Percentiles rank a stretch among this genome's conserved stretches.
Conservation (phyloP, 2,888 invertebrate genomes). For the Clostera curtula region DNA sequence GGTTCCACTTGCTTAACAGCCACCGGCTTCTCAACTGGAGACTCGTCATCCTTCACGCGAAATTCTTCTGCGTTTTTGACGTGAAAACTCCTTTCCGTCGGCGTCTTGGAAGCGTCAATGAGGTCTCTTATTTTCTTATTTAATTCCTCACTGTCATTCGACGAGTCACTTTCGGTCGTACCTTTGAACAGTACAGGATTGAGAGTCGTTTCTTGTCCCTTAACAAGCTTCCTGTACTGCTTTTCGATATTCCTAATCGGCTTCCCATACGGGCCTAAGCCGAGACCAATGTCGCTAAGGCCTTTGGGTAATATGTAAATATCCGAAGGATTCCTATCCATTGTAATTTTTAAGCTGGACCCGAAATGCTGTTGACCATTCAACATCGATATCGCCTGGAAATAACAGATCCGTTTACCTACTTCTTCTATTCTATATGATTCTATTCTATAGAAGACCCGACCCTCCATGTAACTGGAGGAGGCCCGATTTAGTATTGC, state of each 20-base stretch:
- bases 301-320: slow-evolving; percentile 45
- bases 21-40: no score
- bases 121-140: slow-evolving; percentile 2
- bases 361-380: slow-evolving; percentile 45
- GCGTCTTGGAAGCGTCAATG: no score
- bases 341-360: slow-evolving; percentile 29
- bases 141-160: slow-evolving; percentile 1
- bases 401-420: slow-evolving; percentile 10
- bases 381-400: slow-evolving; percentile 59
- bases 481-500: no score
- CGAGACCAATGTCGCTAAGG: slow-evolving; percentile 36
- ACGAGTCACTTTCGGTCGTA: slow-evolving; percentile 3
- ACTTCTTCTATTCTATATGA: no score
- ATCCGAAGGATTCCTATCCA: slow-evolving; percentile 25
- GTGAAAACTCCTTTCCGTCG: no score
- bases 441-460: no score
- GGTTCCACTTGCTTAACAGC: no score
- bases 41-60: no score
- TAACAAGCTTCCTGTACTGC: slow-evolving; percentile 39
- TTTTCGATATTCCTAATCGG: slow-evolving; percentile 37
- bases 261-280: slow-evolving; percentile 40
- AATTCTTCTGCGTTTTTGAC: no score
- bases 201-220: slow-evolving; percentile 21
- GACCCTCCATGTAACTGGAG: no score
- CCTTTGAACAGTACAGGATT: slow-evolving; percentile 22